phyloP scores from a whole-genome alignment of 2,113 vertebrate species.

The Daphoenositta chrysoptera region DNA sequence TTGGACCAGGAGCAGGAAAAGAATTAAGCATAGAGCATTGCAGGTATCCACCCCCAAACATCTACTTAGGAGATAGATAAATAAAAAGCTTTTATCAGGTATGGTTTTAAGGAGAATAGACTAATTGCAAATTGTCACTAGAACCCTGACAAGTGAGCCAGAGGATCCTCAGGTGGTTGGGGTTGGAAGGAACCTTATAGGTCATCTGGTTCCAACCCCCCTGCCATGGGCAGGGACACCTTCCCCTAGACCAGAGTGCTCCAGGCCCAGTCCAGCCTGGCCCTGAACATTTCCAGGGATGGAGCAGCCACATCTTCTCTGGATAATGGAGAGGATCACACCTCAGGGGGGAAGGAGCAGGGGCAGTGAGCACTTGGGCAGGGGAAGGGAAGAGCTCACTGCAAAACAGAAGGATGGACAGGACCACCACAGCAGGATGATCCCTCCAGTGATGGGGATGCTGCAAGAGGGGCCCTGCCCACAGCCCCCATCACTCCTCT shows the following conservation, averaged over 20 bases:
- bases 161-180: neutral
- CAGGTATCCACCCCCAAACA: neutral
- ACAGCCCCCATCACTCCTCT: neutral
- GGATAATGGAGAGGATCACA: neutral
- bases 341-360: neutral
- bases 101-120: neutral
- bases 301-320: neutral
- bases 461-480: neutral
- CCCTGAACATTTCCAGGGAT: neutral
- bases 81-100: neutral
- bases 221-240: neutral
- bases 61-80: neutral
- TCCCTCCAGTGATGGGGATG: neutral
- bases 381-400: neutral
- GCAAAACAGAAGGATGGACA: neutral
- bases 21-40: neutral
- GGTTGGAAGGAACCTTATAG: neutral
- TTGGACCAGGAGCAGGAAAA: neutral
- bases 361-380: neutral
- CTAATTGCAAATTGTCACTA: neutral
- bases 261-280: neutral
- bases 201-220: neutral
- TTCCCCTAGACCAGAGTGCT: neutral
- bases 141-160: fast-evolving
- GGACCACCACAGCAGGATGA: fast-evolving